A percentile compares a stretch with the other conserved stretches of the same genome.
Conservation (phyloP, 2,888 invertebrate genomes). For the Tetanocera ferruginea region DNA sequence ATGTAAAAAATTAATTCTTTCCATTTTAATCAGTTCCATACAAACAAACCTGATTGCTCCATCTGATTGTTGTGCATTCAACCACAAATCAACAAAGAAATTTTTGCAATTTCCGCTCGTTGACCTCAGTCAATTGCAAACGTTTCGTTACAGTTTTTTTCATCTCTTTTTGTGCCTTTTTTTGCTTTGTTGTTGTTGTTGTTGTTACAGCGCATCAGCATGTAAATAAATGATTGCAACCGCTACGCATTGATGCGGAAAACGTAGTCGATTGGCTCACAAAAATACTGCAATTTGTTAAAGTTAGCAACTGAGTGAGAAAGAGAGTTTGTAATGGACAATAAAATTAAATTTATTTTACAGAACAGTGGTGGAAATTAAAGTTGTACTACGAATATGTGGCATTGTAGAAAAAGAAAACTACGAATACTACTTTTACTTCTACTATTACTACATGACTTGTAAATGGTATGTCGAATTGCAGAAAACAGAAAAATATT, state of each 20-base stretch:
- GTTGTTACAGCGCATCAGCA: background rate
- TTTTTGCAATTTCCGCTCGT: conserved; percentile 57
- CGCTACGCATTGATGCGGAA: background rate
- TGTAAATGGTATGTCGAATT: no score
- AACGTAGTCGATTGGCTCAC: background rate
- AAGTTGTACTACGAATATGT: no score
- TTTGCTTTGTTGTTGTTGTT: background rate
- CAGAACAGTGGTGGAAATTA: no score
- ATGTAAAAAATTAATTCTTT: conserved; percentile 23
- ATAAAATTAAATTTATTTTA: no score
- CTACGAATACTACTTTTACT: no score
- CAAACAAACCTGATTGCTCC: background rate
- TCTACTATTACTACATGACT: no score
- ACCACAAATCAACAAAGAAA: conserved; percentile 41
- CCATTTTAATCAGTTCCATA: conserved; percentile 24
- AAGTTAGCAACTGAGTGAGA: no score
- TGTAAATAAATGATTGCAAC: background rate
- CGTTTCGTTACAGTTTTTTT: conserved; percentile 54
- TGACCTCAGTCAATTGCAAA: conserved; percentile 59
- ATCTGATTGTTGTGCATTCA: conserved; percentile 35
- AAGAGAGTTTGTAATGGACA: no score
- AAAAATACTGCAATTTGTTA: background rate
- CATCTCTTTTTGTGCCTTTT: background rate
- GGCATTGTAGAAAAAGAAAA: no score
- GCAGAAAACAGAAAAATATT: no score